These are phyloP conservation scores for Patella pellucida DNA, from an alignment of 2,888 invertebrate genomes.

Conservation along the genomic window DNA sequence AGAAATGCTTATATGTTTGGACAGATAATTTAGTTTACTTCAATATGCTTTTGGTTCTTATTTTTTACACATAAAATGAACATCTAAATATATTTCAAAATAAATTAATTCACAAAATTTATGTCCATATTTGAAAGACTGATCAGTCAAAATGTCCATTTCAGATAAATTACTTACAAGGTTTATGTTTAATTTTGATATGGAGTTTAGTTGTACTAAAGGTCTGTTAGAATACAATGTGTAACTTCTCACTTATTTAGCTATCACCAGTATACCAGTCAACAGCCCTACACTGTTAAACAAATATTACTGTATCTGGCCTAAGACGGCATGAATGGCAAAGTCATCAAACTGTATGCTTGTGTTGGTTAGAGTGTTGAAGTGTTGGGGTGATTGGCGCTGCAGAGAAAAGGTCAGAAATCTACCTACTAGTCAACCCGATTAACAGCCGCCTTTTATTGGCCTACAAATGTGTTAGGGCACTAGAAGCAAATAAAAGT, in stretches of 20 bases:
- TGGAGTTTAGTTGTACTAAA: too few species aligned
- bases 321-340: constrained; percentile 10
- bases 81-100: too few species aligned
- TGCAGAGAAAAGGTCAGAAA: constrained; percentile 8
- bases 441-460: constrained; percentile 11
- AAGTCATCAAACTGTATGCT: constrained; percentile 10
- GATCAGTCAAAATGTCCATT: too few species aligned
- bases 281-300: constrained; percentile 3
- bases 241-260: not conserved
- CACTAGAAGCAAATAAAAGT: not conserved
- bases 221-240: too few species aligned
- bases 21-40: too few species aligned
- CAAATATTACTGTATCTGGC: constrained; percentile 12
- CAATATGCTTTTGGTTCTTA: too few species aligned
- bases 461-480: constrained; percentile 2
- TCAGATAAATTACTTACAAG: too few species aligned
- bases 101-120: too few species aligned
- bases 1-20: too few species aligned
- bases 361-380: constrained; percentile 10
- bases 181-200: too few species aligned
- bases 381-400: constrained; percentile 10
- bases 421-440: constrained; percentile 8
- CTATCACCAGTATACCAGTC: constrained; percentile 11
- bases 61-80: too few species aligned
- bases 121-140: too few species aligned